Conservation (phyloP, 30 jellyfish, hydroid and myxozoan genomes). For the Catostylus mosaicus region DNA sequence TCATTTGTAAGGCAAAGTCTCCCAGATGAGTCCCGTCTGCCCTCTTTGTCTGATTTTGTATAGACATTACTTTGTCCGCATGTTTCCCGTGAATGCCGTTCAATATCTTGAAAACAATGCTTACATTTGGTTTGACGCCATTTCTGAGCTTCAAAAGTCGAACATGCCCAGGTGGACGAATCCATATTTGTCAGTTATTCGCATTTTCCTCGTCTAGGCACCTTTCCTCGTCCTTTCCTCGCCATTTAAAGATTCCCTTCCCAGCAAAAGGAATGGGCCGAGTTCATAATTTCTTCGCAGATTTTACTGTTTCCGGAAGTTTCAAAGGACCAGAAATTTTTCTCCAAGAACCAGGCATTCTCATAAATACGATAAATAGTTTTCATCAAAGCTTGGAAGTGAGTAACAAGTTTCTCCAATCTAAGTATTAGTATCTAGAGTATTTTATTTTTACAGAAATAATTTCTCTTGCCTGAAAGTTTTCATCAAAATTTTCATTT, state of each 20-base stretch:
- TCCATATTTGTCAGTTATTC: slow-evolving; percentile 13
- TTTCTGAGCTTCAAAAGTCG: slow-evolving; percentile 78
- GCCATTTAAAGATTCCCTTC: not conserved
- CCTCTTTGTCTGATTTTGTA: slow-evolving; percentile 16
- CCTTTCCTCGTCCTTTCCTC: slow-evolving; percentile 1
- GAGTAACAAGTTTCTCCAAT: too few species aligned
- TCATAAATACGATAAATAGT: too few species aligned
- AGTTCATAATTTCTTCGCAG: not conserved
- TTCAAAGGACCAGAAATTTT: not conserved
- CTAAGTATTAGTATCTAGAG: too few species aligned
- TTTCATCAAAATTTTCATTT: too few species aligned
- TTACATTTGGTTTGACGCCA: slow-evolving; percentile 96
- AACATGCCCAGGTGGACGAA: slow-evolving; percentile 55
- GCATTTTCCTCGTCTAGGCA: not conserved
- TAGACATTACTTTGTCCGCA: slow-evolving; percentile 22
- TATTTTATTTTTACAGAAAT: too few species aligned
- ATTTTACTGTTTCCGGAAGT: not conserved
- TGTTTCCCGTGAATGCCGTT: slow-evolving; percentile 37
- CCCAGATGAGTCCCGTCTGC: not conserved
- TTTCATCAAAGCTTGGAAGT: too few species aligned
- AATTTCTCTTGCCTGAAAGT: too few species aligned
- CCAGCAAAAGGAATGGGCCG: slow-evolving; percentile 28
- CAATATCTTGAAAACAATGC: slow-evolving; percentile 79
- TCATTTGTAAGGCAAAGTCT: slow-evolving; percentile 15
- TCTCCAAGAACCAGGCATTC: too few species aligned